These are phyloP conservation scores for Porites lobata DNA, from an alignment of 92 coral and sea anemone species.

Conservation along the genomic window DNA sequence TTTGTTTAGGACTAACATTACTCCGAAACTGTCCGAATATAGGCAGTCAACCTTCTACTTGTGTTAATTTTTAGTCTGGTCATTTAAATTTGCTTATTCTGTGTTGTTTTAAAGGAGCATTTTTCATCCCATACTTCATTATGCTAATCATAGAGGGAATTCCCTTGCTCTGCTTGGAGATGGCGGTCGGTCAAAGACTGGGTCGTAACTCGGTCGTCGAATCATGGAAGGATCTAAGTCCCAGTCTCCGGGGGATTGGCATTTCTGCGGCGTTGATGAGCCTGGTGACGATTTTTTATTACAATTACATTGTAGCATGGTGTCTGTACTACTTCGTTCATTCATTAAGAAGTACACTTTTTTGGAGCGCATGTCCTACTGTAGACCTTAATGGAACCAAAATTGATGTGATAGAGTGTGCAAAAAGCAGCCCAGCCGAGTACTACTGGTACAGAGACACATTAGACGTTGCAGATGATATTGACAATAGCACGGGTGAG, in stretches of 20 bases:
- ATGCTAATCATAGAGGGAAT: conserved; percentile 94
- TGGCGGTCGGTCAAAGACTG: conserved; percentile 93
- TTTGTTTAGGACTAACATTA: no score
- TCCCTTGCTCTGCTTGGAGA: conserved; percentile 93
- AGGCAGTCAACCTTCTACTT: no score
- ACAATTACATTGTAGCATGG: conserved; percentile 92
- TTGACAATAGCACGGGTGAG: conserved; percentile 74
- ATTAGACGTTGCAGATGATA: conserved; percentile 76
- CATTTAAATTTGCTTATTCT: neutral
- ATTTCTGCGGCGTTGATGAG: conserved; percentile 77
- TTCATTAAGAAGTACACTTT: conserved; percentile 78
- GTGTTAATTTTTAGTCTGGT: no score
- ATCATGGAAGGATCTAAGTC: conserved; percentile 83
- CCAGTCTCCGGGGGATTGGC: conserved; percentile 87
- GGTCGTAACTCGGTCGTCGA: conserved; percentile 74
- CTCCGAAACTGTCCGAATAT: no score
- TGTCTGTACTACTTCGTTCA: conserved; percentile 87
- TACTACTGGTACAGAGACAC: conserved; percentile 95
- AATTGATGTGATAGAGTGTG: conserved; percentile 76
- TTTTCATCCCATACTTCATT: conserved; percentile 87
- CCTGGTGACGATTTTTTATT: conserved; percentile 74
- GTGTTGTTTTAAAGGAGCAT: conserved; percentile 72
- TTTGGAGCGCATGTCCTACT: conserved; percentile 82
- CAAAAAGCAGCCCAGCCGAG: conserved; percentile 76
- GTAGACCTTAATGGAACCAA: conserved; percentile 38